Evolutionary conservation across 2,797 vertebrate species (phyloP).

Genomic region (Myiothlypis chrysogaster): DNA sequence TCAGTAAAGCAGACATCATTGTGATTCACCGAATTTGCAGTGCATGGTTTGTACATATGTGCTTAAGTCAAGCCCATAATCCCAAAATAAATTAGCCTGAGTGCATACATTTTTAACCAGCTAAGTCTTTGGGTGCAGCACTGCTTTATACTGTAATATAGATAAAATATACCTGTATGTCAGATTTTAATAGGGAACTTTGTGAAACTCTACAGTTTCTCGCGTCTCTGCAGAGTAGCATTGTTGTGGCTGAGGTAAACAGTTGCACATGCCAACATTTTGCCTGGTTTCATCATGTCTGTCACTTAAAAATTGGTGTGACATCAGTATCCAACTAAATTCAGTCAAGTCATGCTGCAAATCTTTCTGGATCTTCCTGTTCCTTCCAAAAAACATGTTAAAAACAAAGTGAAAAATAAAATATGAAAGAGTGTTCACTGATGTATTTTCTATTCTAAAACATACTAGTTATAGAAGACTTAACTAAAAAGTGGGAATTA

Average conservation of each 20-base stretch:
- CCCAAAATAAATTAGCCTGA: neutral
- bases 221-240: neutral
- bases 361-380: neutral
- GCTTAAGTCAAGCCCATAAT: neutral
- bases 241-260: neutral
- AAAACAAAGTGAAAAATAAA: neutral
- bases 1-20: neutral
- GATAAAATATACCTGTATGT: neutral
- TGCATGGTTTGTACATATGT: neutral
- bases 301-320: neutral
- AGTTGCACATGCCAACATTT: neutral
- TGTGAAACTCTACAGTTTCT: neutral
- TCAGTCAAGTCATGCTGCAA: neutral
- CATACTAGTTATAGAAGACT: neutral
- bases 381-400: neutral
- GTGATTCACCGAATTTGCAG: neutral
- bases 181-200: neutral
- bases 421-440: neutral
- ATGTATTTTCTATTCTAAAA: neutral
- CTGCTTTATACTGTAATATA: neutral
- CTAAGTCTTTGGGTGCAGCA: neutral
- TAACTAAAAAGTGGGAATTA: neutral
- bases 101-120: neutral
- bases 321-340: neutral
- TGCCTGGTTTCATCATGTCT: neutral